Base-by-base conservation (phyloP, 2,113 vertebrate species). In the Poeciliopsis occidentalis region DNA sequence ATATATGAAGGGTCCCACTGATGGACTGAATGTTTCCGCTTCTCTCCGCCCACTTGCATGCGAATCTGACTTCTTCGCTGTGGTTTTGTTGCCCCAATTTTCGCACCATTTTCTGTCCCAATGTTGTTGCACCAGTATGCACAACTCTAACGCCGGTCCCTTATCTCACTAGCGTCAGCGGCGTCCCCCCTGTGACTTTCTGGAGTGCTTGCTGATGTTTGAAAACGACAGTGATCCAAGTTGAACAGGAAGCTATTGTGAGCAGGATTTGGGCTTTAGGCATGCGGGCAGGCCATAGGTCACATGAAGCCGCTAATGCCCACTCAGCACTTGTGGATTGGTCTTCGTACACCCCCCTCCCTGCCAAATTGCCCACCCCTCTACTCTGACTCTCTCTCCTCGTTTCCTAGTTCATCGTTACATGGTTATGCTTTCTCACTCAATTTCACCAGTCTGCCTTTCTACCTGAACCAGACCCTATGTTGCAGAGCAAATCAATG, bases 161-260 rank as follows among this genome's bases (percentile, higher is more conserved):
- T 57, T 63, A 61, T 83, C 83, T 76, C 80, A 80, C 87, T 82
- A 74, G 86, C 89, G 91, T 93, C 89, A 92, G 91, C 91, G 83
- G 75, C 81, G 74, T 88, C 90, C 89, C 87, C 84, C 19, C 51
- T 54, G 88, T 86, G 84, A 84, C 86, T 78, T 80, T 71, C 89
- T 77, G 82, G 76, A 87, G 85, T 44, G 85, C 81, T 79, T 92
- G 93, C 90, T 93, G 93, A 93, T 91, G 90, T 93, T 92, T 92
- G 88, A 91, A 94, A 92, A 91, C 62, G 87, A 88, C 90, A 81
- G 89, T 91, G 93, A 94, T 95, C 92, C 91, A 93, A 93, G 90
- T 94, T 92, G 93, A 95, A 95, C 93, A 95, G 95, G 94, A 94
- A 96, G 89, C 93, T 93, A 93, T 95, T 96, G 93, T 95, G 91